Conservation (phyloP, 1,140 invertebrate genomes). For the Oreohelix idahoensis region DNA sequence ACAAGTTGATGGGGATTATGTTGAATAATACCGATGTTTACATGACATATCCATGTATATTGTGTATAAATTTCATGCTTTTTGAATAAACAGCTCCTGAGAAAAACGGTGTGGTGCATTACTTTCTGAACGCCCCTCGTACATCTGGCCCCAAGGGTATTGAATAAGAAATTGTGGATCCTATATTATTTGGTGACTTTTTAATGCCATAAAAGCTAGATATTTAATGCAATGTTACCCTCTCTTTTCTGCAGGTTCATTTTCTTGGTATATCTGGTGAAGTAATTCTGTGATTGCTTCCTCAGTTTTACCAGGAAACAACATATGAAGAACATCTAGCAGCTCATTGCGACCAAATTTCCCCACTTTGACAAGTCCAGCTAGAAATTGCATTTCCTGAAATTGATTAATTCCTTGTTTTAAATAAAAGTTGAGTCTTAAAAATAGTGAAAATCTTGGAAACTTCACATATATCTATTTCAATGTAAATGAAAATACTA, state of each 20-base stretch:
- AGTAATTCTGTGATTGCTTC: conserved; percentile 54
- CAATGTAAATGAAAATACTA: too few species aligned
- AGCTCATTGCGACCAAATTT: conserved; percentile 57
- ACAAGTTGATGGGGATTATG: too few species aligned
- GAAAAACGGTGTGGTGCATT: too few species aligned
- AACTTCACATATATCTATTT: too few species aligned
- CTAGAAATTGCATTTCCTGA: conserved; percentile 64
- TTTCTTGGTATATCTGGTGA: conserved; percentile 46
- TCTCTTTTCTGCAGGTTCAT: neutral
- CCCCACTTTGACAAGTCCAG: conserved; percentile 59
- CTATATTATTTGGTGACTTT: neutral
- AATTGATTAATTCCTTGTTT: neutral
- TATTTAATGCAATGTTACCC: neutral
- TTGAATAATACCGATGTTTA: too few species aligned
- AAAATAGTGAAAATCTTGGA: too few species aligned
- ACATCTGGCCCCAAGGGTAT: neutral
- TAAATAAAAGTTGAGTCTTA: neutral
- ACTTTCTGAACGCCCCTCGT: too few species aligned
- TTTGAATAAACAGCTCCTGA: too few species aligned
- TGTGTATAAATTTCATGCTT: too few species aligned
- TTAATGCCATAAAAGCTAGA: too few species aligned
- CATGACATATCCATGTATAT: too few species aligned
- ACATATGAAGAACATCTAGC: conserved; percentile 55
- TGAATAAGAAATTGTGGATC: neutral
- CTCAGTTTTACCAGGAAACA: conserved; percentile 59